Base-by-base conservation (phyloP, 1,140 invertebrate genomes). In the Listronotus bonariensis region DNA sequence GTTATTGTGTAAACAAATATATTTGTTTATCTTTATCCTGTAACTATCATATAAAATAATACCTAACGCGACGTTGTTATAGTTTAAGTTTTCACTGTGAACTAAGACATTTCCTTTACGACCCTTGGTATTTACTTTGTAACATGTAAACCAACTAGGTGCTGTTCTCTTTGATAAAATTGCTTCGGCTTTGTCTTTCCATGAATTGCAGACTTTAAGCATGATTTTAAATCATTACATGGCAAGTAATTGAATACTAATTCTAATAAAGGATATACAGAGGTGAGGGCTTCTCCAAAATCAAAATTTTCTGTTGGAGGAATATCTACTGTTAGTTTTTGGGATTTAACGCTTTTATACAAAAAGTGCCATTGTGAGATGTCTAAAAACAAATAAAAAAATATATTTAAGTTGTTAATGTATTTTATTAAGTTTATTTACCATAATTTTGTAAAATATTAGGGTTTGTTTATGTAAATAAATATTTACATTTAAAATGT, bases 61-160 rank as follows among this genome's bases (percentile, higher is more conserved):
- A 2, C 68, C 70, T 20, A 70, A n/a, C 20, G 36, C 58, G 8
- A 64, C 62, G 62, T 72, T 74, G 36, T 68, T 70, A 38, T 68
- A 70, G 46, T 67, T 58, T 7, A 70, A 45, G 54, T 72, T 68
- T 17, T 41, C 31, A 49, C 68, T 72, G 34, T 72, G 48, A n/a
- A 61, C 15, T 6, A 70, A 63, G 20, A 59, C 20, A 56, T 60
- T 62, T 38, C 14, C 32, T 64, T 61, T 60, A 46, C 42, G 42
- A 14, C 52, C 40, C 17, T 46, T 59, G 40, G 18, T 20, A 7
- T 15, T 20, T 12, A 59, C 56, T 52, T 57, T 68, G 62, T 66
- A 74, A 31, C 67, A 72, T 2, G 70, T 70, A 26, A 72, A 67
- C 72, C 72, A 74, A 59, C 68, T 67, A 4, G 61, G 34, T 26